Evolutionary conservation across 2,113 vertebrate species (phyloP).

Genomic region (Fulica atra): DNA sequence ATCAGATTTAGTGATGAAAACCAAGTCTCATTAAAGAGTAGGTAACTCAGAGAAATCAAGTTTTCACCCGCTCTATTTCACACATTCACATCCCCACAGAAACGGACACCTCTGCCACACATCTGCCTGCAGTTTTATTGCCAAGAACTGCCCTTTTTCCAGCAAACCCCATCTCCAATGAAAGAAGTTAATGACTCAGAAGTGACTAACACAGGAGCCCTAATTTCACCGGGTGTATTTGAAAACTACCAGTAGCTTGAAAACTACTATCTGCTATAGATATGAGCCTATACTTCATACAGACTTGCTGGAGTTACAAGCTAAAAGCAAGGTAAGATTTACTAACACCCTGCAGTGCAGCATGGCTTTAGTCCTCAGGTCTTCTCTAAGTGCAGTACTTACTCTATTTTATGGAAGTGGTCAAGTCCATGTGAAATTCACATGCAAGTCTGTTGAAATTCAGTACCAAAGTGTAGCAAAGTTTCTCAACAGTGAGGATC

Average conservation of each 20-base stretch:
- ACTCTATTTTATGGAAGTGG: not conserved
- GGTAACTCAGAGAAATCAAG: not conserved
- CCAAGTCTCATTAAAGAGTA: not conserved
- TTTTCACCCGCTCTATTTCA: not conserved
- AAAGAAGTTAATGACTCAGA: not conserved
- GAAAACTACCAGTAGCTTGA: not conserved
- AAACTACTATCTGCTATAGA: too few relatives aligned
- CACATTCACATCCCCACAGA: not conserved
- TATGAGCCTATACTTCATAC: fast-evolving
- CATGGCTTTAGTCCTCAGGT: not conserved
- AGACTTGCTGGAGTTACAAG: not conserved
- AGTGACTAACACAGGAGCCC: not conserved
- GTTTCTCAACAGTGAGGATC: not conserved
- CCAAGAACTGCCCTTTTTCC: not conserved
- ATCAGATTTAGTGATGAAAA: not conserved
- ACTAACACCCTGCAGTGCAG: not conserved
- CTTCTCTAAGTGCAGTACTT: not conserved
- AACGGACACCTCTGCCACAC: not conserved
- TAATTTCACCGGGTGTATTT: not conserved
- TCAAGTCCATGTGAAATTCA: not conserved
- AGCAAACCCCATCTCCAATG: not conserved
- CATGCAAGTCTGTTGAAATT: not conserved
- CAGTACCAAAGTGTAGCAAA: not conserved
- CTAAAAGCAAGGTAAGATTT: not conserved
- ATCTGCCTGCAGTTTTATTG: not conserved